Evolutionary conservation across 2,797 vertebrate genomes (phyloP), one percentile per base, ranked within the genome.

Genomic region (Melanotaenia maccullochi): DNA sequence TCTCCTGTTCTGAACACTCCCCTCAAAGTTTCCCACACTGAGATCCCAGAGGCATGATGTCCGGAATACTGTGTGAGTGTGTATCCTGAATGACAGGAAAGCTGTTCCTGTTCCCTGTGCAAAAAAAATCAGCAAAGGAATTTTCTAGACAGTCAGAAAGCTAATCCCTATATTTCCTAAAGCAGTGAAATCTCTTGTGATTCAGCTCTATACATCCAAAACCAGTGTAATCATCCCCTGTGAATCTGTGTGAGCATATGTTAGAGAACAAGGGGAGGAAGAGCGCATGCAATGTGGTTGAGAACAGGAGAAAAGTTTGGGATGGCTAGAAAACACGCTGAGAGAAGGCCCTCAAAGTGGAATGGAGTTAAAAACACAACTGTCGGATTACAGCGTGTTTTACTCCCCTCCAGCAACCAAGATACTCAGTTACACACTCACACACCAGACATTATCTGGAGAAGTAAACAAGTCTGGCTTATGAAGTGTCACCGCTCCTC

Each of bases 321-420:
- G 88, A 78, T 71, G 85, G 65, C 85, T 56, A 80, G 94, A 97
- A 96, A 96, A 95, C 94, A 84, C 87, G 96, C 82, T 81, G 87
- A 93, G 93, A 95, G 54, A 69, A 64, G 44, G 0, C 28, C 6
- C n/a, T 35, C 14, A 44, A 8, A 25, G 51, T 60, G 89, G 91
- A 93, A 59, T 44, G 89, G 87, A 90, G 60, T 81, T 65, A 54
- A 71, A 40, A 36, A 36, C 8, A 35, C 51, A 30, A 28, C 18
- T 13, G 14, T 75, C 56, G 70, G 52, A 67, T 57, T 32, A 54
- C 73, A 60, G 3, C 5, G 7, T 20, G 60, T 68, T 68, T 38
- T 3, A 20, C 44, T 76, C 60, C 14, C 40, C 35, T 33, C n/a
- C 12, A 38, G 66, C 66, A 64, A 47, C 33, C 59, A 9, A 16